A percentile compares a stretch with the other conserved stretches of the same genome.
phyloP scores from a whole-genome alignment of 53 echinoderm and acorn worm species.

The Mesocentrotus franciscanus region DNA sequence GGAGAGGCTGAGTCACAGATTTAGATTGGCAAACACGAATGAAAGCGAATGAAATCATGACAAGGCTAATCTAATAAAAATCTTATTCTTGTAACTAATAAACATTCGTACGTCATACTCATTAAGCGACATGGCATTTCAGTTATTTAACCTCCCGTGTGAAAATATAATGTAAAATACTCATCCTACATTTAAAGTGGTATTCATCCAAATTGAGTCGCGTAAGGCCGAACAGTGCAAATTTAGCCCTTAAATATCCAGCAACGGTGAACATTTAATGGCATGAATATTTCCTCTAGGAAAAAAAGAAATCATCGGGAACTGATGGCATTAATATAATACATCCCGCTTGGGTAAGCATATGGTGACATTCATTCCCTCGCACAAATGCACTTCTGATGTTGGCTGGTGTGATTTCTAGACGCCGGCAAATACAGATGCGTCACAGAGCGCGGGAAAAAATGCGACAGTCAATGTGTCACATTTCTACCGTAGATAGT shows the following conservation, averaged over 20 bases:
- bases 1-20: background rate
- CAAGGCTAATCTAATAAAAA: background rate
- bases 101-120: background rate
- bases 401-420: background rate
- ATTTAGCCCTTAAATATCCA: background rate
- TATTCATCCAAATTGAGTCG: background rate
- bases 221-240: background rate
- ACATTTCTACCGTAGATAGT: constrained; percentile 25
- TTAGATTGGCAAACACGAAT: background rate
- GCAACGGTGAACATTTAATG: background rate
- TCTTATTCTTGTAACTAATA: background rate
- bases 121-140: background rate
- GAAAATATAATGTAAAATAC: too few species aligned
- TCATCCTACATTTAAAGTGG: background rate
- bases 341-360: background rate
- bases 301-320: background rate
- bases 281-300: background rate
- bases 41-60: background rate
- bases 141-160: background rate
- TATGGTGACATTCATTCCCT: constrained; percentile 29
- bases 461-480: constrained; percentile 32
- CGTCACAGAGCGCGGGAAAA: background rate
- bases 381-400: constrained; percentile 23
- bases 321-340: background rate
- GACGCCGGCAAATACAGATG: background rate